A percentile compares a stretch with the other conserved stretches of the same genome.
phyloP scores from a whole-genome alignment of 2,888 invertebrate species.

The Diogma glabrata region DNA sequence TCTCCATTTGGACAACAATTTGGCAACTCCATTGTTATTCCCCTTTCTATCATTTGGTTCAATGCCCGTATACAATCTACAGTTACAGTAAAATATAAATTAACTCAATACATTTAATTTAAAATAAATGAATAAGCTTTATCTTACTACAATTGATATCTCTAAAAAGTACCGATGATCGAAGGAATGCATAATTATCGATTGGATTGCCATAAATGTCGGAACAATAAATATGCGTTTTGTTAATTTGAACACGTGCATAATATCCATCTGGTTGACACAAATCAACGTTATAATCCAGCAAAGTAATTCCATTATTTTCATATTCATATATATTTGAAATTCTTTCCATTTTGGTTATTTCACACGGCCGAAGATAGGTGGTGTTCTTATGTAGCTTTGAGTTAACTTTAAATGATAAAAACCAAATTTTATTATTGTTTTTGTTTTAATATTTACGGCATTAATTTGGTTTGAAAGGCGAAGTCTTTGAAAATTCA shows the following conservation, averaged over 20 bases:
- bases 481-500: too few relatives aligned
- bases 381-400: slow-evolving; percentile 28
- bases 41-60: slow-evolving; percentile 33
- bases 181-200: slow-evolving; percentile 42
- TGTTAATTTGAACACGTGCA: slow-evolving; percentile 23
- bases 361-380: slow-evolving; percentile 37
- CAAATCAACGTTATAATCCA: slow-evolving; percentile 31
- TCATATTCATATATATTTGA: slow-evolving; percentile 27
- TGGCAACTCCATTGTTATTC: slow-evolving; percentile 38
- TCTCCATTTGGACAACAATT: slow-evolving; percentile 52
- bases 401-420: slow-evolving; percentile 33
- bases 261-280: slow-evolving; percentile 44
- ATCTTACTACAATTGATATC: slow-evolving; percentile 1
- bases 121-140: too few relatives aligned
- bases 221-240: slow-evolving; percentile 46
- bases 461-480: too few relatives aligned
- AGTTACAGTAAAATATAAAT: too few relatives aligned
- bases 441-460: too few relatives aligned
- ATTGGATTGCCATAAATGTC: slow-evolving; percentile 44
- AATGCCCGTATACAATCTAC: slow-evolving; percentile 51
- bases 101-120: slow-evolving; percentile 6
- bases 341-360: slow-evolving; percentile 25
- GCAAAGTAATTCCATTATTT: slow-evolving; percentile 26
- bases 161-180: not conserved
- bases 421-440: too few relatives aligned